Evolutionary conservation across 2,888 invertebrate species (phyloP), one percentile per base, ranked within the genome.

Genomic region (Phyto melanocephala): DNA sequence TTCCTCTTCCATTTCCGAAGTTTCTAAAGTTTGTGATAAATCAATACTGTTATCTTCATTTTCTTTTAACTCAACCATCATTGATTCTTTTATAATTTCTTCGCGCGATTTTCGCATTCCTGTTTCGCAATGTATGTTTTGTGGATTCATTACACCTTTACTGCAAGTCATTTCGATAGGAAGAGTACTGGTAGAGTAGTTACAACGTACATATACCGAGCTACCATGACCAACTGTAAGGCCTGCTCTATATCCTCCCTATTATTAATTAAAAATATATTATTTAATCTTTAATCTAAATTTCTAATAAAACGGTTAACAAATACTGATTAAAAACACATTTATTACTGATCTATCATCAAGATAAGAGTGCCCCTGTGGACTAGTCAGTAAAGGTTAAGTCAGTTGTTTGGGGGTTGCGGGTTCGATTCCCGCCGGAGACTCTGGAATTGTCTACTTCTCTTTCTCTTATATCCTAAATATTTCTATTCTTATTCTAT

Each of bases 191-290:
- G 86, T 89, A 87, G 88, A 88, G 37, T 89, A 87, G 22, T 95
- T 95, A 86, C 96, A 96, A 68, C 95, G 94, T 81, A 95, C 95
- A 80, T 93, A 93, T 8, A 97, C 95, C 1, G 94, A 94, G 0
- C 96, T 95, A 0, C 95, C 96, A 87, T 96, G 96, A 0, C 95
- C 95, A 24, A 97, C 96, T 0, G 95, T 96, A 5, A 96, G 92
- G 0, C 96, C 96, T 1, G 95, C 93, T 54, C 96, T 92, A 90
- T 96, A 96, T 0, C 96, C 96, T 93, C 94, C 87, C 95, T 93
- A 75, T 54, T 13, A 58, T 20, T 13, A 45, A 67, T 13, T 33
- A 11, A 42, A 28, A 35, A 58, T 13, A 45, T 13, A n/a, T n/a
- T 28, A 5, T 28, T 28, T 28, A 6, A 28, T 28, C 6, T 28